Conservation (phyloP, 2,888 invertebrate genomes). For the Acanthosepion pharaonis region DNA sequence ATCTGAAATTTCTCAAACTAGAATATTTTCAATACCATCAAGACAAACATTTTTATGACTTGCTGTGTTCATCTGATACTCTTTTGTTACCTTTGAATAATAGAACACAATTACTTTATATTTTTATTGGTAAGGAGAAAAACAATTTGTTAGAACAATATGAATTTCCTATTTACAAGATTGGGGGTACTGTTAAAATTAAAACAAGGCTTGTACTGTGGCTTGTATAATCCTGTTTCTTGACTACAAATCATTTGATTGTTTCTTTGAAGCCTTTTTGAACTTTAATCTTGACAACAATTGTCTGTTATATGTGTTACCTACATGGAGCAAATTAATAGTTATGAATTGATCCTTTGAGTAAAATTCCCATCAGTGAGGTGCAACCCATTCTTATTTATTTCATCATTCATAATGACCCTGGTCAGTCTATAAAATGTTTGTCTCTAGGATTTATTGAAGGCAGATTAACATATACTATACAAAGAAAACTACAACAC, state of each 20-base stretch:
- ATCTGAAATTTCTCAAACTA: too few species aligned
- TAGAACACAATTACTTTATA: not conserved
- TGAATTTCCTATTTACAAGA: not conserved
- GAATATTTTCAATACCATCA: not conserved
- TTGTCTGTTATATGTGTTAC: not conserved
- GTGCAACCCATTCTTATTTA: not conserved
- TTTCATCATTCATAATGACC: not conserved
- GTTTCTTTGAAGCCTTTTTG: not conserved
- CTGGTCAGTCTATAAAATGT: not conserved
- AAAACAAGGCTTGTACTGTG: too few species aligned
- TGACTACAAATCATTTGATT: not conserved
- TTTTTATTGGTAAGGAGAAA: not conserved
- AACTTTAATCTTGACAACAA: not conserved
- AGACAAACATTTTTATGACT: not conserved
- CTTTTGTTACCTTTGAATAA: not conserved
- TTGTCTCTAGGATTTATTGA: not conserved
- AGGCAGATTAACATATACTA: too few species aligned
- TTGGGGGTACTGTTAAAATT: not conserved
- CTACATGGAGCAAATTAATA: not conserved
- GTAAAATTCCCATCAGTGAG: not conserved
- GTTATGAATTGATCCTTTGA: not conserved
- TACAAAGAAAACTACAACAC: too few species aligned
- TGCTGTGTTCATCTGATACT: not conserved
- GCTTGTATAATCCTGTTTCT: not conserved
- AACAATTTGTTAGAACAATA: too few species aligned